These are phyloP conservation scores for Anguilla japonica DNA, from an alignment of 2,113 vertebrate species.

Conservation along the genomic window DNA sequence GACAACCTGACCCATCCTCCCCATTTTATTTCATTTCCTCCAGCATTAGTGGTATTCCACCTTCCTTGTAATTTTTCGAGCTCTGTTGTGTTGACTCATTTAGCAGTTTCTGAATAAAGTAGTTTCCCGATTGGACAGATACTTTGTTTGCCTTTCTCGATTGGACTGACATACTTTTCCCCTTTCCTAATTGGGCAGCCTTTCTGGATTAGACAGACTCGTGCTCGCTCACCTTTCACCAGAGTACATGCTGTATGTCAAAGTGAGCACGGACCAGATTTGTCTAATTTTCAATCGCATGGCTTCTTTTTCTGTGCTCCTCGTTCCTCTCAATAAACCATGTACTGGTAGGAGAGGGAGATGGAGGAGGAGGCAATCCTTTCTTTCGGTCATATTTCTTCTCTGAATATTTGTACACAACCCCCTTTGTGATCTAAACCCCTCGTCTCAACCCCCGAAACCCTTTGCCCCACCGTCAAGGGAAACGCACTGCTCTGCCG, in stretches of 20 bases:
- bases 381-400: neutral
- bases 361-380: neutral
- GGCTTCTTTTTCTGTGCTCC: neutral
- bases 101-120: neutral
- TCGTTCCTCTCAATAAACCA: neutral
- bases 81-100: neutral
- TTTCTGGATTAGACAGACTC: neutral
- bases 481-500: slow-evolving; percentile 64
- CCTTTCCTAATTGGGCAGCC: neutral
- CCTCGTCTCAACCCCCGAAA: slow-evolving; percentile 14
- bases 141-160: neutral
- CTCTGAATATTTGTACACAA: neutral
- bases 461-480: slow-evolving; percentile 45
- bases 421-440: slow-evolving; percentile 16
- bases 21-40: neutral
- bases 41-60: neutral
- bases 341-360: neutral
- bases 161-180: neutral
- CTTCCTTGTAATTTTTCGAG: neutral
- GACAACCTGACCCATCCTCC: neutral
- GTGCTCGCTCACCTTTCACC: neutral
- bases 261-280: too few species aligned
- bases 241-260: neutral
- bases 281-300: neutral
- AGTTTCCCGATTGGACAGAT: neutral